Conservation (phyloP, 2,797 vertebrate species). For the Hapalemur alaotrensis region DNA sequence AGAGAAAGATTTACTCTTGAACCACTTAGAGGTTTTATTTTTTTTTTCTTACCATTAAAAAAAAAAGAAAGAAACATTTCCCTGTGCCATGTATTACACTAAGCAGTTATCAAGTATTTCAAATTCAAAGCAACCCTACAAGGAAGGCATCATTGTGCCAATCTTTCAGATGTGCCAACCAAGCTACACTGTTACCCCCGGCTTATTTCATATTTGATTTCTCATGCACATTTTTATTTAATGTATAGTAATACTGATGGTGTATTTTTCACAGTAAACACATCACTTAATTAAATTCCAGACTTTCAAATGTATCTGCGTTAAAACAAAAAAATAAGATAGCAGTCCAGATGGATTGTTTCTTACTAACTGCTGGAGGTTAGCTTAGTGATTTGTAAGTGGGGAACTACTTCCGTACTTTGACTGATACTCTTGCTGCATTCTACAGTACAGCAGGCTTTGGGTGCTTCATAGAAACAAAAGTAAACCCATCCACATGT, state of each 20-base stretch:
- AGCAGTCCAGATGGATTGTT: background rate
- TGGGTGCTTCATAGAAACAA: background rate
- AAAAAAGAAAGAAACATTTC: too few species aligned
- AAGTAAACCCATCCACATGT: rapidly evolving
- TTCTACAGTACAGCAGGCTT: too few species aligned
- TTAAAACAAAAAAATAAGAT: background rate
- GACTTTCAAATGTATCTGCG: background rate
- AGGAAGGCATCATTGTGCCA: background rate
- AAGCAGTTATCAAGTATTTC: background rate
- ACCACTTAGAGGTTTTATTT: background rate
- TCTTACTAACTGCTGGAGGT: background rate
- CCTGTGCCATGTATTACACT: background rate
- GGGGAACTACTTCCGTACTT: background rate
- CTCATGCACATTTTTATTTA: background rate
- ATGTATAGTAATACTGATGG: rapidly evolving
- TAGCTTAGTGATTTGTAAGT: background rate
- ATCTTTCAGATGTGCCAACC: rapidly evolving
- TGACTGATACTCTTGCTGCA: background rate
- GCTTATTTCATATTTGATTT: background rate
- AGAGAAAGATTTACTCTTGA: background rate
- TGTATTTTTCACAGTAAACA: background rate
- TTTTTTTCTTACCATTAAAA: background rate
- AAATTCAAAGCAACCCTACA: background rate
- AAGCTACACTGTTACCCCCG: rapidly evolving
- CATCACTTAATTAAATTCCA: background rate